A percentile compares a stretch with the other conserved stretches of the same genome.
Conservation (phyloP, 2,888 invertebrate species). For the Eristalinus aeneus region DNA sequence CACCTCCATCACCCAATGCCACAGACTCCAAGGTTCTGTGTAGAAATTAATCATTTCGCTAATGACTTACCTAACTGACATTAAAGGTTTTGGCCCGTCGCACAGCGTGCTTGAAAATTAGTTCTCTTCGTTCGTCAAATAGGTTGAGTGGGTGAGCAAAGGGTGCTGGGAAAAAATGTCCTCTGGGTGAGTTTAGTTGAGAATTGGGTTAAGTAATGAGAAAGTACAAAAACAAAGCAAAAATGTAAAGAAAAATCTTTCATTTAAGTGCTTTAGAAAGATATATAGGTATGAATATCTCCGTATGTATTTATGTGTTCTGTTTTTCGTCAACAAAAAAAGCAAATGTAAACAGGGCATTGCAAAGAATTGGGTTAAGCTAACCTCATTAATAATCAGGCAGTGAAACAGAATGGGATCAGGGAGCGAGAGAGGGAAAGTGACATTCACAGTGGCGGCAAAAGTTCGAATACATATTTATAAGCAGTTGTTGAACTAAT, state of each 20-base stretch:
- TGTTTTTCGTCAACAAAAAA: slow-evolving; percentile 5
- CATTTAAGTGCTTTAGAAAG: background rate
- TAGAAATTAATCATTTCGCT: slow-evolving; percentile 68
- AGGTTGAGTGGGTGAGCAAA: background rate
- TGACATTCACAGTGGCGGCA: slow-evolving; percentile 27
- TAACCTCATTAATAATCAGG: slow-evolving; percentile 66
- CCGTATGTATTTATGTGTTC: slow-evolving; percentile 8
- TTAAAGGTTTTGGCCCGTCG: slow-evolving; percentile 60
- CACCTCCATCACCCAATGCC: slow-evolving; percentile 10
- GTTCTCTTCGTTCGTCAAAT: slow-evolving; percentile 40
- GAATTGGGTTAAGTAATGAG: slow-evolving; percentile 63
- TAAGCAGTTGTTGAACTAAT: no score
- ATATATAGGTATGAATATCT: background rate
- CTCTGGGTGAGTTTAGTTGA: slow-evolving; percentile 54
- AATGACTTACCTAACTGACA: slow-evolving; percentile 70
- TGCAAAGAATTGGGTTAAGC: slow-evolving; percentile 60
- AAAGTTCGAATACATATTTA: background rate
- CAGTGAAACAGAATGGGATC: slow-evolving; percentile 2
- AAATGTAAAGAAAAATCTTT: slow-evolving; percentile 22
- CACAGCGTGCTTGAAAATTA: slow-evolving; percentile 49
- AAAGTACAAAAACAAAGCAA: slow-evolving; percentile 41
- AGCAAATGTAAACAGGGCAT: slow-evolving; percentile 57
- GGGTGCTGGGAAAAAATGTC: slow-evolving; percentile 45
- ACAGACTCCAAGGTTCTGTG: slow-evolving; percentile 13
- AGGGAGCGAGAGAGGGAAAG: slow-evolving; percentile 4